phyloP scores from a whole-genome alignment of 2,797 vertebrate species.

The Coilia nasus region DNA sequence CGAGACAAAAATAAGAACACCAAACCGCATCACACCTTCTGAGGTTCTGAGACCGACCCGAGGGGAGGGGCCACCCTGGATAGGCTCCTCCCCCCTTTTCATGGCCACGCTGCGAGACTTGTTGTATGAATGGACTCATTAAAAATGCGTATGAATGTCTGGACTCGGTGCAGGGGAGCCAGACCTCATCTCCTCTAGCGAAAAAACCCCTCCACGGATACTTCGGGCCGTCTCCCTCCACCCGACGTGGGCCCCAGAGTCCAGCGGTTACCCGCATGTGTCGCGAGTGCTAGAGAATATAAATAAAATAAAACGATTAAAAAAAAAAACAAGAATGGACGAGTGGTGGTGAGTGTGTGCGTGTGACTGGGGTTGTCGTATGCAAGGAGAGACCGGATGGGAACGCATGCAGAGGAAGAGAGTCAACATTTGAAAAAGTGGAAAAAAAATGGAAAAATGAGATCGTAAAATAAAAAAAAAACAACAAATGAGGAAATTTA shows the following conservation, averaged over 20 bases:
- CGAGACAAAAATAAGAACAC: constrained; percentile 59
- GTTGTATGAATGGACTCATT: constrained; percentile 91
- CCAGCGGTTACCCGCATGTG: constrained; percentile 75
- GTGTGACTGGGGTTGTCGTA: constrained; percentile 46
- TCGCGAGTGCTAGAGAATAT: constrained; percentile 74
- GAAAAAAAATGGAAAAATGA: constrained; percentile 38
- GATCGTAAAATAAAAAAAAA: constrained; percentile 64
- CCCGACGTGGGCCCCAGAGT: constrained; percentile 83
- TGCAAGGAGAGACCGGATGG: constrained; percentile 77
- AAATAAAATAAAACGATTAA: neutral
- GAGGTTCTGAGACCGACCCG: constrained; percentile 76
- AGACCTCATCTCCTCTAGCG: constrained; percentile 83
- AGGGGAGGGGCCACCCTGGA: constrained; percentile 66
- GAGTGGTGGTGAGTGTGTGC: constrained; percentile 56
- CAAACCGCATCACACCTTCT: constrained; percentile 83
- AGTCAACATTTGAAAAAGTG: constrained; percentile 51
- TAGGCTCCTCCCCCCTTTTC: constrained; percentile 63
- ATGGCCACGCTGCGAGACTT: constrained; percentile 87
- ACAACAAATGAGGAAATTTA: constrained; percentile 59
- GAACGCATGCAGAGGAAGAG: constrained; percentile 84
- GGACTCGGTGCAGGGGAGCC: constrained; percentile 87
- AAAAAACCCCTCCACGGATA: constrained; percentile 56
- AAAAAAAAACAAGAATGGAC: constrained; percentile 29
- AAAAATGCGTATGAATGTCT: constrained; percentile 85
- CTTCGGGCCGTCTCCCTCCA: constrained; percentile 54